These are phyloP conservation scores for Sebastes nivosus DNA, from an alignment of 2,797 vertebrate species.

Conservation along the genomic window DNA sequence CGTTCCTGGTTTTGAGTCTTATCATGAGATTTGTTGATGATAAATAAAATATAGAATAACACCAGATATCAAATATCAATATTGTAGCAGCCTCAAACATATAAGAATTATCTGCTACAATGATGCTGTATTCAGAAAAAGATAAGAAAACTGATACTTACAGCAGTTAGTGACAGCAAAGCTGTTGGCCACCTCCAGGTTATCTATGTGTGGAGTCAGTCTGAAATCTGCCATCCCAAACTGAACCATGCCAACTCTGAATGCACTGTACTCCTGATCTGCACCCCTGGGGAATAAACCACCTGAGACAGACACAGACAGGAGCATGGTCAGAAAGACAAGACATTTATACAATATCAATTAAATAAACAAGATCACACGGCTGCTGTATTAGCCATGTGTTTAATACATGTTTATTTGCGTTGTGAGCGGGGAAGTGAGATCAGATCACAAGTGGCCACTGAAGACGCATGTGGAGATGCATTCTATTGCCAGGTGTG, in stretches of 20 bases:
- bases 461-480: no score
- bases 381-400: no score
- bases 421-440: no score
- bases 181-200: slow-evolving; percentile 95
- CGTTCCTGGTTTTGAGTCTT: neutral
- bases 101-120: neutral
- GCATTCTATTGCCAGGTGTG: no score
- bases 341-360: neutral
- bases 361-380: neutral
- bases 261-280: slow-evolving; percentile 95
- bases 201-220: slow-evolving; percentile 93
- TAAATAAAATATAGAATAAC: neutral
- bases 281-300: slow-evolving; percentile 92
- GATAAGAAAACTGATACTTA: slow-evolving; percentile 76
- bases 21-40: neutral
- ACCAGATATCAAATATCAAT: neutral
- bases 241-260: slow-evolving; percentile 93
- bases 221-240: slow-evolving; percentile 92
- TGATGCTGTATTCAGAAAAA: neutral
- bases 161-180: slow-evolving; percentile 96
- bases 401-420: no score
- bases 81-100: neutral
- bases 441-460: no score
- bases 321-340: neutral
- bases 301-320: slow-evolving; percentile 76